phyloP scores from a whole-genome alignment of 2,113 vertebrate genomes.

The Mixornis gularis region DNA sequence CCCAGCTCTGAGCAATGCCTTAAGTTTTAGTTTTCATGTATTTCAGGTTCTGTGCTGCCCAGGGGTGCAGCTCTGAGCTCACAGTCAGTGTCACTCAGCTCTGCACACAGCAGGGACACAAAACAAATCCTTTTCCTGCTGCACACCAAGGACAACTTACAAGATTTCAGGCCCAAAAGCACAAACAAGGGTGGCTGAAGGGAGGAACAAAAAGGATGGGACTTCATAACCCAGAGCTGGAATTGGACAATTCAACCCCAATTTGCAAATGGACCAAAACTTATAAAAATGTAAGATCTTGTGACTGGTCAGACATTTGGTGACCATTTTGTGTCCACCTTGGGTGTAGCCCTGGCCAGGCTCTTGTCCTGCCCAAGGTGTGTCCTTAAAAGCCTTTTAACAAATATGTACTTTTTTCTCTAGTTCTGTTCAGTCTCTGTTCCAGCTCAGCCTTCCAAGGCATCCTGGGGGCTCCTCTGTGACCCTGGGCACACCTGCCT shows the following conservation, averaged over 20 bases:
- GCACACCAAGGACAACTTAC: background rate
- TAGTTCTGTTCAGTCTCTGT: no score
- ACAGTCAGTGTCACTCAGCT: background rate
- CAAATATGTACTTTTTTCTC: no score
- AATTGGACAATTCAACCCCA: no score
- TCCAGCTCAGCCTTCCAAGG: no score
- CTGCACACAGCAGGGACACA: background rate
- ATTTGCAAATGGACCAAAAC: no score
- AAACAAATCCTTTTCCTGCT: background rate
- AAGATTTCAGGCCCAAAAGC: background rate
- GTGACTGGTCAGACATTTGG: no score
- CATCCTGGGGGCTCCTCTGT: background rate
- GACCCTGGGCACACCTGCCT: background rate
- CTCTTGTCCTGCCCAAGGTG: no score
- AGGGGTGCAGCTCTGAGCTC: background rate
- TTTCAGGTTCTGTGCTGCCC: background rate
- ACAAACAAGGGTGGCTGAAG: background rate
- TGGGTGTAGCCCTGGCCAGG: no score
- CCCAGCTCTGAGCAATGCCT: background rate
- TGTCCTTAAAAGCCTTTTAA: no score
- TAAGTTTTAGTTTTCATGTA: rapidly evolving
- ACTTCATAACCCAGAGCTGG: no score
- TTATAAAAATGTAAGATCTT: no score
- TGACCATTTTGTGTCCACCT: background rate
- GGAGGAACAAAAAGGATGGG: no score